These are phyloP conservation scores for Platichthys stellatus DNA, from an alignment of 2,113 vertebrate species.

Conservation along the genomic window DNA sequence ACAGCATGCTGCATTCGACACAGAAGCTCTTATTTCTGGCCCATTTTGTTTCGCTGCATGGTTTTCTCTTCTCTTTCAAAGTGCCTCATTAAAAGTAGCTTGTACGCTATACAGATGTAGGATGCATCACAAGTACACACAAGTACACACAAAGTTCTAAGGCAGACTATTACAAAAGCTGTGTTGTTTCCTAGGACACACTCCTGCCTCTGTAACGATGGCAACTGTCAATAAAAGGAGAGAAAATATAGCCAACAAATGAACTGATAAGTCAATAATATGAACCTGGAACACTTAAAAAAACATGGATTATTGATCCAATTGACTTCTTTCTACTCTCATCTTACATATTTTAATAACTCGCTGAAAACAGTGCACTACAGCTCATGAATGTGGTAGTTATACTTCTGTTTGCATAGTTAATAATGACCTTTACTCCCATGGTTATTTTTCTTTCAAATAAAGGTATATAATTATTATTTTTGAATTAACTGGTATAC, in stretches of 20 bases:
- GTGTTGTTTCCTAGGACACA: not conserved
- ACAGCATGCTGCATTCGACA: no score
- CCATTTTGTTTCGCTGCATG: no score
- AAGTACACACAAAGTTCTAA: not conserved
- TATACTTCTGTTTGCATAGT: not conserved
- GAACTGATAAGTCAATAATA: not conserved
- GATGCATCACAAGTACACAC: not conserved
- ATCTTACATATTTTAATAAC: no score
- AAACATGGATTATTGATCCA: no score
- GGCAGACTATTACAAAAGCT: not conserved
- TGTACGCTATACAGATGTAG: not conserved
- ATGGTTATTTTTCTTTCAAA: no score
- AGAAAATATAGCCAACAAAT: not conserved
- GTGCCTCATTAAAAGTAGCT: not conserved
- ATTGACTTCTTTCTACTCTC: no score
- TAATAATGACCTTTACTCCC: not conserved
- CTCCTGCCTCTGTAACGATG: not conserved
- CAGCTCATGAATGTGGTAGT: not conserved
- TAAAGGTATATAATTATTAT: no score
- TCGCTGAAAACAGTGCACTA: not conserved
- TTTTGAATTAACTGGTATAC: no score
- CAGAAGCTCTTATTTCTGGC: no score
- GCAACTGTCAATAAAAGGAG: not conserved
- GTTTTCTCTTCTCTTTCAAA: not conserved
- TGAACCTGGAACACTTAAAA: not conserved